Conservation (phyloP, 2,888 invertebrate species). For the Physocephala rufipes region DNA sequence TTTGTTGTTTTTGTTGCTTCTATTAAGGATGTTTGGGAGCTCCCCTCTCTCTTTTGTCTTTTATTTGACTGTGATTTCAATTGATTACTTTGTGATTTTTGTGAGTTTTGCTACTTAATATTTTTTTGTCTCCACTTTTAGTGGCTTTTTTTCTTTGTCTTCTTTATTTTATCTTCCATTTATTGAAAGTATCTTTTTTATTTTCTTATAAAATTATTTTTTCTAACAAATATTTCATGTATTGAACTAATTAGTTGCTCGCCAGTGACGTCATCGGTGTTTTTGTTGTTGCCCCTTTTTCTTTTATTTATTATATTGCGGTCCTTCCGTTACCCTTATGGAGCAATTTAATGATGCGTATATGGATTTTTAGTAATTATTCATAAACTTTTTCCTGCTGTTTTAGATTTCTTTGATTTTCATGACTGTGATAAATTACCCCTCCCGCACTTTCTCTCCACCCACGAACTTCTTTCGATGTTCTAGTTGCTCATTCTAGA, state of each 20-base stretch:
- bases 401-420: slow-evolving; percentile 60
- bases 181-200: no score
- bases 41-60: background rate
- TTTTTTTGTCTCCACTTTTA: no score
- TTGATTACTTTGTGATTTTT: no score
- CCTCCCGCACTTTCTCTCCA: slow-evolving; percentile 16
- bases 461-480: no score
- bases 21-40: background rate
- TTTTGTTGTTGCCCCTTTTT: slow-evolving; percentile 41
- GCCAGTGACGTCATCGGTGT: slow-evolving; percentile 30
- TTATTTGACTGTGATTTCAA: no score
- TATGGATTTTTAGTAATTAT: slow-evolving; percentile 61
- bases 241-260: slow-evolving; percentile 41
- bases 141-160: background rate
- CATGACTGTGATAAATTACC: slow-evolving; percentile 45
- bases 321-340: slow-evolving; percentile 62
- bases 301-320: slow-evolving; percentile 65
- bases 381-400: slow-evolving; percentile 38
- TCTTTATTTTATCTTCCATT: background rate
- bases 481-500: background rate
- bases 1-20: background rate
- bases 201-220: no score
- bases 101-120: no score
- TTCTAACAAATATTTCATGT: background rate
- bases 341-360: slow-evolving; percentile 59